Conservation (phyloP, 2,113 vertebrate species). For the Montifringilla adamsi region DNA sequence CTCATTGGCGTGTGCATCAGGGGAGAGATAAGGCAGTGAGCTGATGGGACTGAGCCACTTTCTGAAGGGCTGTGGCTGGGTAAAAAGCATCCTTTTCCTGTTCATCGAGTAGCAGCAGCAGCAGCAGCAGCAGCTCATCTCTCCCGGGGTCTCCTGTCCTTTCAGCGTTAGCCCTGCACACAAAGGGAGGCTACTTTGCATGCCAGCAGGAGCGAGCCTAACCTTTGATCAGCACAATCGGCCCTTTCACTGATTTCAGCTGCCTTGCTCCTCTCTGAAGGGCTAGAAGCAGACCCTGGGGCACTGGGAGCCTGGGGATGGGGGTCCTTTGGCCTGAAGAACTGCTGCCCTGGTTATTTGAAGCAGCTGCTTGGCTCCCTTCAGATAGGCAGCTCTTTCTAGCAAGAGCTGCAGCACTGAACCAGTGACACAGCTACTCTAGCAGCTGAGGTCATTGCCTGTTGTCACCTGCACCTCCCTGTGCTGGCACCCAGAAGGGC, state of each 20-base stretch:
- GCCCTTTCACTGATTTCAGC: not conserved
- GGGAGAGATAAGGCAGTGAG: not conserved
- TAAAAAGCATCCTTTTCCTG: not conserved
- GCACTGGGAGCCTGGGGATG: not conserved
- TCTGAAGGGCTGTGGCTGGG: not conserved
- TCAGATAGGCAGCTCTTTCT: not conserved
- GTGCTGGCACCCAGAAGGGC: not conserved
- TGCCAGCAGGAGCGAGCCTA: not conserved
- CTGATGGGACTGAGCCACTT: not conserved
- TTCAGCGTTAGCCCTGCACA: not conserved
- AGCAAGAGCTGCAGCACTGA: not conserved
- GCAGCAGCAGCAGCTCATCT: not conserved
- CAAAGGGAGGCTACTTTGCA: slow-evolving; percentile 18
- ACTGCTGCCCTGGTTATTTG: not conserved
- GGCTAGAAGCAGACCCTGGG: not conserved
- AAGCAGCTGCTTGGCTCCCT: not conserved
- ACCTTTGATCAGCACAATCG: not conserved
- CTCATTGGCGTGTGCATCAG: not conserved
- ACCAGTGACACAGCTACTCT: not conserved
- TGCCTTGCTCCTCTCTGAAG: not conserved
- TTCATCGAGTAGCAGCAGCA: not conserved
- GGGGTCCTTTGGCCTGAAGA: not conserved
- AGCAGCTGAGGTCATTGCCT: not conserved
- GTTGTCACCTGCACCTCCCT: not conserved
- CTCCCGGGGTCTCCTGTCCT: not conserved